Conservation (phyloP, 2,888 invertebrate species). For the Zaprionus obscuricornis region DNA sequence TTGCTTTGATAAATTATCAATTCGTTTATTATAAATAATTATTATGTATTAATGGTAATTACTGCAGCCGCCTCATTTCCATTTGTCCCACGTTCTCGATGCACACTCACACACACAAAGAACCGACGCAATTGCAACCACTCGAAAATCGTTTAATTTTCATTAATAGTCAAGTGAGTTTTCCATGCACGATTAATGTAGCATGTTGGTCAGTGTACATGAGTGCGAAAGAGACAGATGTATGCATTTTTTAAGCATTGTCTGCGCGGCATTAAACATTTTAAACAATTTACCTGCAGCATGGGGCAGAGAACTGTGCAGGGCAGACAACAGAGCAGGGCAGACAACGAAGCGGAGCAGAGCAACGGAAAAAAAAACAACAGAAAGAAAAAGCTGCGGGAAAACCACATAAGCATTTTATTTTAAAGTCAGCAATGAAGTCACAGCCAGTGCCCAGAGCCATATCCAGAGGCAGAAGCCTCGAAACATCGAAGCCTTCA, state of each 20-base stretch:
- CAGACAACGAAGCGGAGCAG: too few relatives aligned
- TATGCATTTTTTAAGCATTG: constrained; percentile 69
- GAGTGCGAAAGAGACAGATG: constrained; percentile 21
- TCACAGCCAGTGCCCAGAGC: constrained; percentile 23
- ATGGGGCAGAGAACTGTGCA: too few relatives aligned
- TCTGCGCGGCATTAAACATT: constrained; percentile 68
- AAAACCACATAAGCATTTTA: constrained; percentile 54
- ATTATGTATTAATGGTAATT: constrained; percentile 33
- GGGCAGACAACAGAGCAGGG: too few relatives aligned
- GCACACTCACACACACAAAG: neutral
- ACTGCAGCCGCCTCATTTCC: constrained; percentile 15
- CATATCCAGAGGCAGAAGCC: too few relatives aligned
- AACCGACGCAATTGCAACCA: constrained; percentile 36
- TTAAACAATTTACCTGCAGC: constrained; percentile 75
- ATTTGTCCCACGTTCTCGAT: neutral
- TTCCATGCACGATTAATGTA: constrained; percentile 67
- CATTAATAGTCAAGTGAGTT: constrained; percentile 73
- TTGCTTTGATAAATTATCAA: too few relatives aligned
- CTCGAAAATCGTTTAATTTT: constrained; percentile 80
- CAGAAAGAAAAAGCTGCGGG: too few relatives aligned
- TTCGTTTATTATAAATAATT: neutral
- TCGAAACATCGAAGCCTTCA: too few relatives aligned
- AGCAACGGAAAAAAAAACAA: neutral
- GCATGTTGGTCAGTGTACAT: constrained; percentile 34
- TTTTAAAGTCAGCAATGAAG: constrained; percentile 61